These are phyloP conservation scores for Heliconius hewitsoni DNA, from an alignment of 1,140 invertebrate genomes.

Conservation along the genomic window DNA sequence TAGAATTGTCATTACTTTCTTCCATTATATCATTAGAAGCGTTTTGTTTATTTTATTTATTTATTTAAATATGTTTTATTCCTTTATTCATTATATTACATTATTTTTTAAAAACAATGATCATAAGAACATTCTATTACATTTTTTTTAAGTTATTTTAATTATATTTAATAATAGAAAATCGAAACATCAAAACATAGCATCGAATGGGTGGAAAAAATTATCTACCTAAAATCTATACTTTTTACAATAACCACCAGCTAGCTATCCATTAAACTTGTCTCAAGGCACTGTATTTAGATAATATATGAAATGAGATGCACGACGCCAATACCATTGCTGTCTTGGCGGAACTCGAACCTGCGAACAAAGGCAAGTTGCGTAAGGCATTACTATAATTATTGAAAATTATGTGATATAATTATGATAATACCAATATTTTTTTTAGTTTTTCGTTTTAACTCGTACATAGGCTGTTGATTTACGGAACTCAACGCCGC, in stretches of 20 bases:
- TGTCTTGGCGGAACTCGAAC: conserved; percentile 43
- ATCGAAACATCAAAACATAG: not conserved
- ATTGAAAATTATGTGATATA: too few relatives aligned
- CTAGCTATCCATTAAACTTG: conserved; percentile 54
- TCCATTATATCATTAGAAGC: not conserved
- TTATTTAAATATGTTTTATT: not conserved
- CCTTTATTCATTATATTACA: too few relatives aligned
- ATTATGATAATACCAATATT: too few relatives aligned
- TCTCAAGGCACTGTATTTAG: conserved; percentile 75
- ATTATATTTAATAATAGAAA: not conserved
- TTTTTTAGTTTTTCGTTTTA: too few relatives aligned
- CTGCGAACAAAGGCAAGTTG: conserved; percentile 47
- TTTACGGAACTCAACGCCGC: too few relatives aligned
- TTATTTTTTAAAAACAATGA: too few relatives aligned
- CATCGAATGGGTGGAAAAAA: conserved; percentile 41
- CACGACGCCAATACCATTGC: conserved; percentile 44
- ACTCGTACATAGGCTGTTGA: too few relatives aligned
- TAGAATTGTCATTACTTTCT: not conserved
- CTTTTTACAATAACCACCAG: conserved; percentile 47
- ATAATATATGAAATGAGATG: conserved; percentile 64
- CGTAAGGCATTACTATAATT: too few relatives aligned
- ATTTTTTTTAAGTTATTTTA: too few relatives aligned
- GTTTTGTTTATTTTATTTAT: not conserved
- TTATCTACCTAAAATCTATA: conserved; percentile 52
- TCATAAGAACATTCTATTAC: not conserved